phyloP scores from a whole-genome alignment of 1,140 invertebrate genomes.

The Schmidtea mediterranea region DNA sequence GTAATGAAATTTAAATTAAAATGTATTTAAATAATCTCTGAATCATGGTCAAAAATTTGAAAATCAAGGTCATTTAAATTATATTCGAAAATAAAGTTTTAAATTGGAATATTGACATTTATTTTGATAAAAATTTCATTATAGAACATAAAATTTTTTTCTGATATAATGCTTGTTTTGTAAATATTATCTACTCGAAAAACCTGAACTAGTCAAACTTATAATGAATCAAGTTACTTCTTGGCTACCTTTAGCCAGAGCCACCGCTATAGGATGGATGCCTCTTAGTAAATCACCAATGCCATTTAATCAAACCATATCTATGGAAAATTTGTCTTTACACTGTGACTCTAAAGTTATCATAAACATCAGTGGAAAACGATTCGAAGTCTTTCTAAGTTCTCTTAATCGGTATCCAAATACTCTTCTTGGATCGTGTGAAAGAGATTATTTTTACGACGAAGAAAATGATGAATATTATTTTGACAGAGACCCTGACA shows the following conservation, averaged over 20 bases:
- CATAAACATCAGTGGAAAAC: conserved; percentile 39
- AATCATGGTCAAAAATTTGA: no score
- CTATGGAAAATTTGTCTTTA: no score
- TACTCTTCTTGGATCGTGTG: conserved; percentile 67
- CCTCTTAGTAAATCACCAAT: conserved; percentile 15
- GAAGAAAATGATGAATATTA: conserved; percentile 82
- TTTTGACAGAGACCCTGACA: conserved; percentile 84
- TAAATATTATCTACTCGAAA: no score
- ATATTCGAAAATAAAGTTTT: no score
- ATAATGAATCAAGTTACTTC: not conserved
- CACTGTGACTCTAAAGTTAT: conserved; percentile 14
- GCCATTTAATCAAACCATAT: no score
- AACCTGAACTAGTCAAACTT: not conserved
- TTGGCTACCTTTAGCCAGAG: conserved; percentile 70
- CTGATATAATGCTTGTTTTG: no score
- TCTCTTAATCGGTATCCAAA: conserved; percentile 92
- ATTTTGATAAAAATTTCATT: no score
- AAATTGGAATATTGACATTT: no score
- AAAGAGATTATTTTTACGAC: conserved; percentile 85
- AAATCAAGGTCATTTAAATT: no score
- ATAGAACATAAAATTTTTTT: no score
- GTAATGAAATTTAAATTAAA: no score
- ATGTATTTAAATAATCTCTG: no score
- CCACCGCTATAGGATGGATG: conserved; percentile 74
- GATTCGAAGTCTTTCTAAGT: conserved; percentile 97